These are phyloP conservation scores for Nothobranchius furzeri DNA, from an alignment of 2,113 vertebrate genomes.

Conservation along the genomic window DNA sequence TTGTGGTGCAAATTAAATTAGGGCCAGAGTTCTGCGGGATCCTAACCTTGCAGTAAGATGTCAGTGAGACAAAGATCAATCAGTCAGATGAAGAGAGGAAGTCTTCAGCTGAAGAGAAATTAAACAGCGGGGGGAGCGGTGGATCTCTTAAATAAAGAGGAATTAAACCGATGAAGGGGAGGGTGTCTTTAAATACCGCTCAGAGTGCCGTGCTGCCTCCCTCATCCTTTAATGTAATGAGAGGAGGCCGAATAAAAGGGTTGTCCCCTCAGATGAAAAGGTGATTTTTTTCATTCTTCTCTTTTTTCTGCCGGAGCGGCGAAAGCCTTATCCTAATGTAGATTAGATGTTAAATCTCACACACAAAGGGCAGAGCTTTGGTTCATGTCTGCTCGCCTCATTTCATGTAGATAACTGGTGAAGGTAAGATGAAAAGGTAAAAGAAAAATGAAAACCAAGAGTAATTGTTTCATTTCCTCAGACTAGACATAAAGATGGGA, in stretches of 20 bases:
- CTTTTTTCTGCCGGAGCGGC: slow-evolving; percentile 48
- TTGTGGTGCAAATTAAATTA: background rate
- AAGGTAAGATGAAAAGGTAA: too few relatives aligned
- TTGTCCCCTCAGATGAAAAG: slow-evolving; percentile 72
- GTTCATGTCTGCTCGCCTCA: slow-evolving; percentile 57
- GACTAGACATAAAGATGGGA: background rate
- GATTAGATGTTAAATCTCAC: slow-evolving; percentile 76
- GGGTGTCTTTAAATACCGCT: slow-evolving; percentile 77
- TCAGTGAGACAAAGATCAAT: slow-evolving; percentile 68
- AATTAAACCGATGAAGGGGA: slow-evolving; percentile 74
- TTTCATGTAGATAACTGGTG: slow-evolving; percentile 49
- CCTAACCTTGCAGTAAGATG: slow-evolving; percentile 33
- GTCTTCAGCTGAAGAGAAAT: slow-evolving; percentile 71
- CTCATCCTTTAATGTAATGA: slow-evolving; percentile 81
- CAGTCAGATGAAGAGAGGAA: slow-evolving; percentile 66
- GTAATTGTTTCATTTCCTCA: background rate
- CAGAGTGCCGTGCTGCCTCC: slow-evolving; percentile 47
- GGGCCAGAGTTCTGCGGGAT: slow-evolving; percentile 21
- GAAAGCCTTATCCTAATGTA: slow-evolving; percentile 77
- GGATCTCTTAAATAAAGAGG: slow-evolving; percentile 73
- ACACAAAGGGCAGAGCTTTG: slow-evolving; percentile 63
- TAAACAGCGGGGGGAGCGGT: slow-evolving; percentile 54
- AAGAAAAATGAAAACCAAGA: background rate
- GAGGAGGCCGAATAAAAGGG: slow-evolving; percentile 68
- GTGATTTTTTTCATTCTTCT: slow-evolving; percentile 56